A percentile compares a stretch with the other conserved stretches of the same genome.
Conservation (phyloP, 2,888 invertebrate genomes). For the Nebria brevicollis region DNA sequence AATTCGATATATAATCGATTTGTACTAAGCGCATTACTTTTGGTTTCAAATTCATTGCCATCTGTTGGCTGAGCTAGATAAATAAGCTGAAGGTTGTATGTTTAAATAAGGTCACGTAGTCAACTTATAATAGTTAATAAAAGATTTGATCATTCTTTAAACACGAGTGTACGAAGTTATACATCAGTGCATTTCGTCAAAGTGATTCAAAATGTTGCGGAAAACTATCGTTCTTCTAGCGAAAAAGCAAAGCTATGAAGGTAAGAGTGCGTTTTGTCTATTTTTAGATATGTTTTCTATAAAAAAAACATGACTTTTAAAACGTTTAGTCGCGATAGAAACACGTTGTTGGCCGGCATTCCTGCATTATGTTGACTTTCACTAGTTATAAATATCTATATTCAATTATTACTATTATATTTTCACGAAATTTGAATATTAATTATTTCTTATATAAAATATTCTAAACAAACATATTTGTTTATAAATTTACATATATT, state of each 20-base stretch:
- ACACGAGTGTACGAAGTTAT: background rate
- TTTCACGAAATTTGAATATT: too few species aligned
- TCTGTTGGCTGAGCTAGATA: background rate
- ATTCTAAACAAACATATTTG: too few species aligned
- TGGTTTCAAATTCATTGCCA: slow-evolving; percentile 3
- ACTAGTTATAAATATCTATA: background rate
- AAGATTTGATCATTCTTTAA: background rate
- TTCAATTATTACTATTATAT: background rate
- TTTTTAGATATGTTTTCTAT: slow-evolving; percentile 13
- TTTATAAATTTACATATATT: too few species aligned
- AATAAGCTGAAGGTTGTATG: background rate
- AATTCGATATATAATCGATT: background rate
- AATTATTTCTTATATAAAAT: too few species aligned
- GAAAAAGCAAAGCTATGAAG: slow-evolving; percentile 20
- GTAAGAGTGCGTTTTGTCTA: slow-evolving; percentile 11
- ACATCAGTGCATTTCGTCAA: background rate
- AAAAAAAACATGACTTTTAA: background rate
- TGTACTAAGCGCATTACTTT: background rate
- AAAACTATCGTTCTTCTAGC: slow-evolving; percentile 25
- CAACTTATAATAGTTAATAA: background rate
- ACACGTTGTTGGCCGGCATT: background rate
- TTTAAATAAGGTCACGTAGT: slow-evolving; percentile 13
- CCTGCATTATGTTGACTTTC: background rate
- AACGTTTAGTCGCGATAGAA: background rate
- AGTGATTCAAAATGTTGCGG: slow-evolving; percentile 29